Conservation (phyloP, 2,797 vertebrate genomes). For the Falco biarmicus region DNA sequence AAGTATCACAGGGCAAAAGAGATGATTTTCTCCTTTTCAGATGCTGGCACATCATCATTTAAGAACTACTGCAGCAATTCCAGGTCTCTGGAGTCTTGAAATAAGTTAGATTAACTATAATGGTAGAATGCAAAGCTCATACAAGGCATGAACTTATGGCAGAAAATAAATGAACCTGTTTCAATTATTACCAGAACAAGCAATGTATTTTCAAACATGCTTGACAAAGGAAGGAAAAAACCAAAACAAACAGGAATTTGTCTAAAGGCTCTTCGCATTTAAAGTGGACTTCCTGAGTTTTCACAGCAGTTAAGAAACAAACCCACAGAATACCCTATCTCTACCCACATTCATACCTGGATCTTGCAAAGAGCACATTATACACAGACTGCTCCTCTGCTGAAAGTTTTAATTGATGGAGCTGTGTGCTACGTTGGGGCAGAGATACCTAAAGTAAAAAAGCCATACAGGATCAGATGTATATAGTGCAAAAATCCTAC, state of each 20-base stretch:
- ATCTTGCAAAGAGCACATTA: conserved; percentile 88
- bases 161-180: not conserved
- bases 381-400: conserved; percentile 89
- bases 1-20: not conserved
- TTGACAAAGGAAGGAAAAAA: not conserved
- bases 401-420: conserved; percentile 88
- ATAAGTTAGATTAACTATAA: not conserved
- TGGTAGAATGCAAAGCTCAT: not conserved
- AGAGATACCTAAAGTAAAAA: conserved; percentile 82
- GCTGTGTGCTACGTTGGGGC: conserved; percentile 80
- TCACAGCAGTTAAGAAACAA: not conserved
- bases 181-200: not conserved
- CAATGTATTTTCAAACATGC: not conserved
- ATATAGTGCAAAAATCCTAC: not conserved
- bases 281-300: not conserved
- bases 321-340: not conserved
- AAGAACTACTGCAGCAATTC: not conserved
- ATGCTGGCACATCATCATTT: not conserved
- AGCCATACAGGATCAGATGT: not conserved
- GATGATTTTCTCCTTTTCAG: not conserved
- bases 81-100: not conserved
- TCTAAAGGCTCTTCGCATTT: not conserved
- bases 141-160: not conserved
- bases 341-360: conserved; percentile 81
- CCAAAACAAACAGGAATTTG: not conserved